phyloP scores from a whole-genome alignment of 1,140 invertebrate genomes.

The Acarapis woodi region DNA sequence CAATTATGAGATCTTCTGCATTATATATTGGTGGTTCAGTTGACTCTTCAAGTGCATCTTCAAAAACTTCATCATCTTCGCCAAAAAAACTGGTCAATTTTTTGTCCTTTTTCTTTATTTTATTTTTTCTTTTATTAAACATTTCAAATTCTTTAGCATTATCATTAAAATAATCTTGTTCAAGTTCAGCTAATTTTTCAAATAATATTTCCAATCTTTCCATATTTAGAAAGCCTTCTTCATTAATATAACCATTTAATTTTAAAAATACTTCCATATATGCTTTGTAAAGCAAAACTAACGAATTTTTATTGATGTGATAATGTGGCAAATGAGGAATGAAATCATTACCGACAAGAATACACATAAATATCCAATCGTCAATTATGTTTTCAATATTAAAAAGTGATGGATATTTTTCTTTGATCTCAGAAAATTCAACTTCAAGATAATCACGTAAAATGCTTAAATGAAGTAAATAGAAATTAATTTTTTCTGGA shows the following conservation, averaged over 20 bases:
- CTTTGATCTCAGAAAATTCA: slow-evolving; percentile 51
- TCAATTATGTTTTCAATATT: slow-evolving; percentile 49
- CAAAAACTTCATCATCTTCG: slow-evolving; percentile 16
- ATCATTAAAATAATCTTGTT: slow-evolving; percentile 54
- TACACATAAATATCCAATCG: slow-evolving; percentile 66
- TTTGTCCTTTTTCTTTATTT: slow-evolving; percentile 17
- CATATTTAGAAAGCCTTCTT: slow-evolving; percentile 52
- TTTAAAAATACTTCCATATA: slow-evolving; percentile 61
- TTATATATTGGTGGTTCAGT: slow-evolving; percentile 14
- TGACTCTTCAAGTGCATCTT: slow-evolving; percentile 13
- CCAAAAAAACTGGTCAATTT: neutral
- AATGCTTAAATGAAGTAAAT: slow-evolving; percentile 61
- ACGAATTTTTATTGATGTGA: slow-evolving; percentile 61
- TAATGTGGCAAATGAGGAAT: slow-evolving; percentile 76
- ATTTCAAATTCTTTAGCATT: slow-evolving; percentile 50
- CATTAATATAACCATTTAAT: slow-evolving; percentile 74
- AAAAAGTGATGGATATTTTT: slow-evolving; percentile 33
- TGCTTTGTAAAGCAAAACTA: slow-evolving; percentile 52
- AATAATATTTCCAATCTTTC: slow-evolving; percentile 58
- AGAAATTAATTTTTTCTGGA: slow-evolving; percentile 71
- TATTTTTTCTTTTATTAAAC: slow-evolving; percentile 43
- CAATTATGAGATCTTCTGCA: slow-evolving; percentile 2
- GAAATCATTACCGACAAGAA: slow-evolving; percentile 93
- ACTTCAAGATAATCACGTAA: slow-evolving; percentile 70
- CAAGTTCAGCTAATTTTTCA: slow-evolving; percentile 38